Evolutionary conservation across 2,113 vertebrate species (phyloP).

Genomic region (Rattus rattus): DNA sequence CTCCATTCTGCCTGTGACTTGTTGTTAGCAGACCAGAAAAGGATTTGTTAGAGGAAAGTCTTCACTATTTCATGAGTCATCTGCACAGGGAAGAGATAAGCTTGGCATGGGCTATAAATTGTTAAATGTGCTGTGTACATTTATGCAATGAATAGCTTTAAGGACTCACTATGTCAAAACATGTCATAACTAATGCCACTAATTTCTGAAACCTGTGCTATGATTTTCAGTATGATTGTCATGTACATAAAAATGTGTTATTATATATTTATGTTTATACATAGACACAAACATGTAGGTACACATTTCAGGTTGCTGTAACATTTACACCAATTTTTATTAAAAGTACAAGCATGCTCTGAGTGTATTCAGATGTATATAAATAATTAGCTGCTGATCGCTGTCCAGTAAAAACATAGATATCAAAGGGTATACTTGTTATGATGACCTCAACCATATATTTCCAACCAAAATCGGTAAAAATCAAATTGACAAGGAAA

Average conservation of each 20-base stretch:
- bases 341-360: neutral
- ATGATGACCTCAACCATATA: neutral
- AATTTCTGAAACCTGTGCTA: slow-evolving; percentile 25
- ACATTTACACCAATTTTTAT: slow-evolving; percentile 8
- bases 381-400: neutral
- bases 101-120: slow-evolving; percentile 1
- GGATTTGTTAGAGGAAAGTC: neutral
- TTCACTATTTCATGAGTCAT: slow-evolving; percentile 4
- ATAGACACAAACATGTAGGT: neutral
- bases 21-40: slow-evolving; percentile 27
- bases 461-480: slow-evolving; percentile 27
- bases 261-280: neutral
- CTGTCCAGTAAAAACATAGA: neutral
- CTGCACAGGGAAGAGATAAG: neutral
- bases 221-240: slow-evolving; percentile 41
- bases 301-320: neutral
- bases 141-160: slow-evolving; percentile 40
- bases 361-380: neutral
- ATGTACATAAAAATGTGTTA: neutral
- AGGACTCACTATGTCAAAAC: neutral
- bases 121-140: slow-evolving; percentile 10
- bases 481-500: neutral
- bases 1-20: neutral
- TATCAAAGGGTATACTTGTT: neutral
- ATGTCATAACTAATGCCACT: neutral